These are phyloP conservation scores for Sebastiscus albofasciatus DNA, from an alignment of 2,797 vertebrate genomes.

Conservation along the genomic window DNA sequence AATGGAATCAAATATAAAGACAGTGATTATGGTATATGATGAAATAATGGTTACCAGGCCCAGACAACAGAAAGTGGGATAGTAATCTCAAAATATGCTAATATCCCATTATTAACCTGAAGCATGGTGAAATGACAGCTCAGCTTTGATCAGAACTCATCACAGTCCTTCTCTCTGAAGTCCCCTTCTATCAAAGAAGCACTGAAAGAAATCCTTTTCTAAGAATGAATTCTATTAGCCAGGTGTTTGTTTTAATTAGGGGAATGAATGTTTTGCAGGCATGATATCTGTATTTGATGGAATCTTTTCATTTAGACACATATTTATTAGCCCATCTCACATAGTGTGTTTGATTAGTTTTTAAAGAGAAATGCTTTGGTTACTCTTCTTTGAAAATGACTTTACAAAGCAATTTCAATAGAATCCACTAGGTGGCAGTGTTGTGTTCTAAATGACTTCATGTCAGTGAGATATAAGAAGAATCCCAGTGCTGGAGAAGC, in stretches of 20 bases:
- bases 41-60: slow-evolving; percentile 39
- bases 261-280: neutral
- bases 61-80: slow-evolving; percentile 36
- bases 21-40: slow-evolving; percentile 35
- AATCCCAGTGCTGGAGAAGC: neutral
- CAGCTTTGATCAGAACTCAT: slow-evolving; percentile 42
- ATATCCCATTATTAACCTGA: slow-evolving; percentile 47
- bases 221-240: slow-evolving; percentile 14
- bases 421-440: slow-evolving; percentile 81
- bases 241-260: slow-evolving; percentile 25
- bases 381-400: neutral
- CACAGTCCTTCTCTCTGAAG: slow-evolving; percentile 17
- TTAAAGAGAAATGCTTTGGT: neutral
- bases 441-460: slow-evolving; percentile 35
- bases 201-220: neutral
- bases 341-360: neutral
- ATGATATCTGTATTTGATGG: neutral
- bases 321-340: neutral
- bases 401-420: neutral
- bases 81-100: slow-evolving; percentile 57
- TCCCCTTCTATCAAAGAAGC: slow-evolving; percentile 37
- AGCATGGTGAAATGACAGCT: slow-evolving; percentile 15
- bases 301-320: neutral
- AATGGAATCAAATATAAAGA: neutral
- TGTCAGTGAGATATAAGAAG: neutral